These are phyloP conservation scores for Perodicticus potto DNA, from an alignment of 2,797 vertebrate species.

Conservation along the genomic window DNA sequence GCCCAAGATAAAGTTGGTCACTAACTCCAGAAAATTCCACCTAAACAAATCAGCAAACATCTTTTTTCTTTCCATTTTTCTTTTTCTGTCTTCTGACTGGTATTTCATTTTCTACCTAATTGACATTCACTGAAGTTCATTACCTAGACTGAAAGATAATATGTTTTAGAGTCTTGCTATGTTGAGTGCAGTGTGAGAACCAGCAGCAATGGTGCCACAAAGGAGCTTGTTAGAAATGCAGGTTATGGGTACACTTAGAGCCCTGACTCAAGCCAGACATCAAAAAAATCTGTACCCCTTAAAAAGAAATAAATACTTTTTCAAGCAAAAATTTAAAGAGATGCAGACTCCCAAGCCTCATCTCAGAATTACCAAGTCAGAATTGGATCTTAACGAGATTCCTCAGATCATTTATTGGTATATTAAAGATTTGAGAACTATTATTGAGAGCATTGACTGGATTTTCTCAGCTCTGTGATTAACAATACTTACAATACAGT, in stretches of 20 bases:
- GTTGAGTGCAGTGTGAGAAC: not conserved
- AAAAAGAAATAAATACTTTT: too few species aligned
- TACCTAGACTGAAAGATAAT: not conserved
- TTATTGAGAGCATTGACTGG: not conserved
- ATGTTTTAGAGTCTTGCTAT: not conserved
- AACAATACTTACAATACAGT: too few species aligned
- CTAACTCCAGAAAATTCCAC: not conserved
- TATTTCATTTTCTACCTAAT: not conserved
- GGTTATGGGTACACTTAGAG: too few species aligned
- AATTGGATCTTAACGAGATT: not conserved
- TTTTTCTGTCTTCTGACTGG: not conserved
- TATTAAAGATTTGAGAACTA: not conserved
- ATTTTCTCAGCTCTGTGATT: not conserved
- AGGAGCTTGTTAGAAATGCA: not conserved
- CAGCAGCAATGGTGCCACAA: accelerated
- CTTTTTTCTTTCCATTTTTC: not conserved
- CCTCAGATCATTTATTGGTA: not conserved
- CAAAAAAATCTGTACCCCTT: too few species aligned
- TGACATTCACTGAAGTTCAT: not conserved
- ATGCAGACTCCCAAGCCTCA: not conserved
- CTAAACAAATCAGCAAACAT: not conserved
- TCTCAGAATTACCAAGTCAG: not conserved
- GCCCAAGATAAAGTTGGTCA: not conserved
- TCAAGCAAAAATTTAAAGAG: too few species aligned
- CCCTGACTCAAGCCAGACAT: too few species aligned